Conservation (phyloP, 2,113 vertebrate species). For the Rousettus leschenaultii region DNA sequence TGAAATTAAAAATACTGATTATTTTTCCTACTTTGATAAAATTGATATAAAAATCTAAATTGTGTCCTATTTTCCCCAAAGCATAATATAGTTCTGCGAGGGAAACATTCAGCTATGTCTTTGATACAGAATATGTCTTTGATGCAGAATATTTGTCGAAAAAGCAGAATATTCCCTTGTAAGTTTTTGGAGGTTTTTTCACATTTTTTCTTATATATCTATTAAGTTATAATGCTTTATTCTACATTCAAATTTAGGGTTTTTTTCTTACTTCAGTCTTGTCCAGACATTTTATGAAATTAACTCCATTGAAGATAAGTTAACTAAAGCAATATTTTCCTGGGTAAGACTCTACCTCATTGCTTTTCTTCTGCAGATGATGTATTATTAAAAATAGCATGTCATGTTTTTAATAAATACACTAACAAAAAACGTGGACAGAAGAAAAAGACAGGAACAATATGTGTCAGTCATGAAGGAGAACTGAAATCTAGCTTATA, state of each 20-base stretch:
- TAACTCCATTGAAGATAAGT: conserved; percentile 29
- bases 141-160: not conserved
- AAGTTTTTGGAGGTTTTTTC: not conserved
- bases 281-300: not conserved
- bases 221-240: not conserved
- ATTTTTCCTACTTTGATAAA: not conserved
- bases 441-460: conserved; percentile 36
- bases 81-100: not conserved
- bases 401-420: not conserved
- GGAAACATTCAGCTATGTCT: not conserved
- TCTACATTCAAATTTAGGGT: not conserved
- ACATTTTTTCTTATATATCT: not conserved
- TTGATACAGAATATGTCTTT: not conserved
- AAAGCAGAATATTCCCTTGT: not conserved
- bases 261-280: conserved; percentile 29
- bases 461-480: conserved; percentile 14
- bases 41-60: not conserved
- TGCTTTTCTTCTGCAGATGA: not conserved
- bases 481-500: conserved; percentile 56
- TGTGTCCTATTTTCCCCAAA: not conserved
- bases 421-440: conserved; percentile 52
- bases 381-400: conserved; percentile 12
- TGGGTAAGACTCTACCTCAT: not conserved
- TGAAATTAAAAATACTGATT: not conserved
- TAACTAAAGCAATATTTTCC: conserved; percentile 56